Percentiles rank a stretch among this genome's conserved stretches.
Conservation (phyloP, 2,888 invertebrate genomes). For the Papilio elwesi region DNA sequence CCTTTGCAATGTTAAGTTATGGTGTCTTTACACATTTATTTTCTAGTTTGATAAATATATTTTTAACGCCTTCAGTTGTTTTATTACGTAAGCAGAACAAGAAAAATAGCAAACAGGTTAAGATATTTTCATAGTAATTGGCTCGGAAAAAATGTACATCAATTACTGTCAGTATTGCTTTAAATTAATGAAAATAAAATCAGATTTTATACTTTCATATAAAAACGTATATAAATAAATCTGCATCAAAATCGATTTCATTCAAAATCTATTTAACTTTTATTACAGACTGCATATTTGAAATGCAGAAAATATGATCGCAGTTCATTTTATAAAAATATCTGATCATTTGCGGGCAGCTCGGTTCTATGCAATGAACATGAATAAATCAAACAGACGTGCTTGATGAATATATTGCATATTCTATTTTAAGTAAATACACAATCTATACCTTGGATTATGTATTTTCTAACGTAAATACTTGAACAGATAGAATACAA, state of each 20-base stretch:
- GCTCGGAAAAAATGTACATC: too few relatives aligned
- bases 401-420: constrained; percentile 13
- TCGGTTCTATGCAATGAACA: constrained; percentile 15
- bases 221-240: neutral
- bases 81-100: too few relatives aligned
- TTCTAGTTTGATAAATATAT: too few relatives aligned
- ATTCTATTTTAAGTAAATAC: constrained; percentile 20
- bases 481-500: neutral
- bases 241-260: neutral
- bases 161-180: too few relatives aligned
- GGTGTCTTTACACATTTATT: too few relatives aligned
- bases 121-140: too few relatives aligned
- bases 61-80: too few relatives aligned
- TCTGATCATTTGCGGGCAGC: constrained; percentile 27
- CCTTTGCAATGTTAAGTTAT: too few relatives aligned
- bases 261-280: constrained; percentile 7
- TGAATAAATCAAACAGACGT: constrained; percentile 24
- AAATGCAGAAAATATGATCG: constrained; percentile 21
- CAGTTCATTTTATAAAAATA: constrained; percentile 19
- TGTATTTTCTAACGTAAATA: neutral
- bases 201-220: neutral
- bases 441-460: constrained; percentile 17
- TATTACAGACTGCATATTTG: constrained; percentile 15
- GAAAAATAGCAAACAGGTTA: too few relatives aligned
- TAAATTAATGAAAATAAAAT: too few relatives aligned